Conservation (phyloP, 2,888 invertebrate genomes). For the Xylophagus ater region DNA sequence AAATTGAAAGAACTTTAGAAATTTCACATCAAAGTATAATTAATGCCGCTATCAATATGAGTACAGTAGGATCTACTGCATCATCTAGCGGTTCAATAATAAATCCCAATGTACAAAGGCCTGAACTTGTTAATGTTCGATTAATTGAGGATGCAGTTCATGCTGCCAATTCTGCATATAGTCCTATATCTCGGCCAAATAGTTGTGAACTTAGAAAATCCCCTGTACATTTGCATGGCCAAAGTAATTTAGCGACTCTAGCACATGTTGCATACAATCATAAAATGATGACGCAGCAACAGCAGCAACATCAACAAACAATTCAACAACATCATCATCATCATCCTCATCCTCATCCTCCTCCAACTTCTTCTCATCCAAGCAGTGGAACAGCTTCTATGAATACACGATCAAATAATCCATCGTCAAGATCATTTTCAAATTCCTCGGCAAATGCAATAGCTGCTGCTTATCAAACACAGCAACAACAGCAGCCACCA, state of each 20-base stretch:
- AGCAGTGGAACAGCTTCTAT: too few relatives aligned
- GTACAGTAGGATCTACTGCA: conserved; percentile 41
- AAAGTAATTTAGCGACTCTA: conserved; percentile 33
- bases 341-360: conserved; percentile 18
- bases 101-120: conserved; percentile 46
- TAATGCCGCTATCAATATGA: conserved; percentile 81
- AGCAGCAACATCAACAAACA: conserved; percentile 24
- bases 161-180: conserved; percentile 13
- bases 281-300: conserved; percentile 23
- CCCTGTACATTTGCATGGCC: conserved; percentile 19
- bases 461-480: conserved; percentile 31
- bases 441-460: conserved; percentile 25
- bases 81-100: conserved; percentile 43
- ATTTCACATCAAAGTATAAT: conserved; percentile 82
- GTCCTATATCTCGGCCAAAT: conserved; percentile 46
- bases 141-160: conserved; percentile 31
- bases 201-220: conserved; percentile 39
- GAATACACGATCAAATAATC: too few relatives aligned
- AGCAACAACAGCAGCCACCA: too few relatives aligned
- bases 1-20: conserved; percentile 79
- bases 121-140: conserved; percentile 47
- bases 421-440: conserved; percentile 13
- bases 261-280: conserved; percentile 38
- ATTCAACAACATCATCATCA: conserved; percentile 18
- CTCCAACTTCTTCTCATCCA: conserved; percentile 1